Base-by-base conservation (phyloP, 2,888 invertebrate species). In the Xestia sexstrigata region DNA sequence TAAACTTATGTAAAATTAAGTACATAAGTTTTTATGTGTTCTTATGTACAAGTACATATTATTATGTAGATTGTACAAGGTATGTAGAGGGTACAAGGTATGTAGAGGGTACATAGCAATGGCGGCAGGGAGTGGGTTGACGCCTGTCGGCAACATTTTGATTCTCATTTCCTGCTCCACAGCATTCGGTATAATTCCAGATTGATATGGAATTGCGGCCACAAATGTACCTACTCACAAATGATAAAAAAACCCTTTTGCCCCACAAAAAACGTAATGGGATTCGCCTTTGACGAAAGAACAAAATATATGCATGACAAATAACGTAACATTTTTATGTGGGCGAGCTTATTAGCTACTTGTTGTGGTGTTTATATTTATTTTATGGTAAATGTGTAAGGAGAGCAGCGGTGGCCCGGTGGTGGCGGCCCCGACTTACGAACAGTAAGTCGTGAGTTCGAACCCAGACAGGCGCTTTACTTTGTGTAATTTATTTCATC, bases 141-240 rank as follows among this genome's bases (percentile, higher is more conserved):
- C 63, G 76, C 49, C 63, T 67, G 70, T 35, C 69, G 71, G 82
- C 85, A 55, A 76, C 72, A 76, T 71, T 84, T 76, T 72, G 79
- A 76, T 79, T 74, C 79, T 79, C 74, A 83, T 84, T 87, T 84
- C 81, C 82, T 82, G 71, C 74, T 75, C 35, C 80, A 87, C 65
- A 76, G 76, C 78, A 79, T 78, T 80, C 77, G 65, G 62, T 45
- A 81, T 81, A 80, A 87, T 81, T 82, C 76, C 55, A 47, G 76
- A 87, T 89, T 85, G 83, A 82, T 84, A 73, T 77, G 75, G 70
- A 79, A 83, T 82, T 88, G 88, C 76, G 79, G 69, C 47, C 78
- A 65, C 77, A 68, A 81, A 84, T 52, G 70, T 71, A 79, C n/a
- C n/a, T n/a, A n/a, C 62, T 55, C 30, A 13, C 75, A 72, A 68